These are phyloP conservation scores for Corythaixoides concolor DNA, from an alignment of 2,113 vertebrate species.

Conservation along the genomic window DNA sequence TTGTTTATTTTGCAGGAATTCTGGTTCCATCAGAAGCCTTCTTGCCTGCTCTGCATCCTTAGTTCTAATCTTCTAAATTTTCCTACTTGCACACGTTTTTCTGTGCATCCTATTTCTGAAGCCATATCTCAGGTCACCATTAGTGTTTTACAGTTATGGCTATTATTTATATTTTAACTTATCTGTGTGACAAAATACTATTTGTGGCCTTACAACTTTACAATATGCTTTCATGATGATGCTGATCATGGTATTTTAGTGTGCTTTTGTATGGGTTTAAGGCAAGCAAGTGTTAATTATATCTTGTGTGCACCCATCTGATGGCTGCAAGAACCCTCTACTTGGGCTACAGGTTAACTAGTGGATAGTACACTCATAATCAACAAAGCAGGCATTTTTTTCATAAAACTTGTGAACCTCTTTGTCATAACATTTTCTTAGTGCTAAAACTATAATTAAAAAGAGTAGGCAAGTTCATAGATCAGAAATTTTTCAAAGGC, in stretches of 20 bases:
- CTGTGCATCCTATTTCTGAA: not conserved
- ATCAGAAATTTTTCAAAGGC: not conserved
- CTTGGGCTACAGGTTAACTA: not conserved
- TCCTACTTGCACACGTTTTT: not conserved
- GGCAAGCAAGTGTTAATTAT: not conserved
- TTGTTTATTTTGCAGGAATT: not conserved
- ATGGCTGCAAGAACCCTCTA: not conserved
- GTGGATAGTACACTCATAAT: not conserved
- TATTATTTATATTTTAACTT: not conserved
- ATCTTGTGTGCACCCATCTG: not conserved
- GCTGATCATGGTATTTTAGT: not conserved
- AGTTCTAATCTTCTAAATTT: not conserved
- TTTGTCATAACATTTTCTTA: not conserved
- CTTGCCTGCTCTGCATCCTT: fast-evolving
- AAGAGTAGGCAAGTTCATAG: not conserved
- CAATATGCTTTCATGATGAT: not conserved
- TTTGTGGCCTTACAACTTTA: not conserved
- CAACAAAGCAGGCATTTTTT: not conserved
- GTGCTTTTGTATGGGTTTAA: not conserved
- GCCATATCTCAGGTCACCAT: not conserved
- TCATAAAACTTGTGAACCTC: not conserved
- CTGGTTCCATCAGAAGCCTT: not conserved
- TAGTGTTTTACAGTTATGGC: not conserved
- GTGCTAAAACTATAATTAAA: not conserved
- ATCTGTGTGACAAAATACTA: not conserved